Evolutionary conservation across 1,140 invertebrate genomes (phyloP).

Genomic region (Melanaphis sacchari): DNA sequence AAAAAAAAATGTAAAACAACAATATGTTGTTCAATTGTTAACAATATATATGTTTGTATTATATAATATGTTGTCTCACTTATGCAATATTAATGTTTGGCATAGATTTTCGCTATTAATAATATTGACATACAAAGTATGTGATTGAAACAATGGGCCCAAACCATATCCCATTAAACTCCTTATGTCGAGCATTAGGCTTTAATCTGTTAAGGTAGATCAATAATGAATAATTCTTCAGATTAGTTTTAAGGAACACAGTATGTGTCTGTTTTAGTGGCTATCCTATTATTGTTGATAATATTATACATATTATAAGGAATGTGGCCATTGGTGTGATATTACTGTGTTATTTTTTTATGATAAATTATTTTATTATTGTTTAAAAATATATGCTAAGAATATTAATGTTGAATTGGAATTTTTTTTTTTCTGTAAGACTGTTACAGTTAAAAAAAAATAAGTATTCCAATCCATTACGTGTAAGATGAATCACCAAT

Average conservation of each 20-base stretch:
- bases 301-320: slow-evolving; percentile 35
- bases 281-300: slow-evolving; percentile 30
- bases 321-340: slow-evolving; percentile 49
- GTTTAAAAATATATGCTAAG: slow-evolving; percentile 27
- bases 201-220: slow-evolving; percentile 17
- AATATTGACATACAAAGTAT: not conserved
- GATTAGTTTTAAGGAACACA: slow-evolving; percentile 41
- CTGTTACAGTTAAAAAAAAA: slow-evolving; percentile 47
- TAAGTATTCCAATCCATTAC: slow-evolving; percentile 37
- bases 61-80: not conserved
- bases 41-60: not conserved
- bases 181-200: not conserved
- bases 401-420: slow-evolving; percentile 44
- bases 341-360: slow-evolving; percentile 57
- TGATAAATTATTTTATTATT: slow-evolving; percentile 55
- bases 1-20: slow-evolving; percentile 23
- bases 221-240: not conserved
- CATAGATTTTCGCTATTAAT: not conserved
- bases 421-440: slow-evolving; percentile 42
- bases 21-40: not conserved
- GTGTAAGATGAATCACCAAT: slow-evolving; percentile 30
- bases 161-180: slow-evolving; percentile 1
- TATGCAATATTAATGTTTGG: slow-evolving; percentile 14
- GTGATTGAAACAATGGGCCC: slow-evolving; percentile 2
- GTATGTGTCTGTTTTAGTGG: slow-evolving; percentile 47